Evolutionary conservation across 2,888 invertebrate species (phyloP).

Genomic region (Nomada goodeniana): DNA sequence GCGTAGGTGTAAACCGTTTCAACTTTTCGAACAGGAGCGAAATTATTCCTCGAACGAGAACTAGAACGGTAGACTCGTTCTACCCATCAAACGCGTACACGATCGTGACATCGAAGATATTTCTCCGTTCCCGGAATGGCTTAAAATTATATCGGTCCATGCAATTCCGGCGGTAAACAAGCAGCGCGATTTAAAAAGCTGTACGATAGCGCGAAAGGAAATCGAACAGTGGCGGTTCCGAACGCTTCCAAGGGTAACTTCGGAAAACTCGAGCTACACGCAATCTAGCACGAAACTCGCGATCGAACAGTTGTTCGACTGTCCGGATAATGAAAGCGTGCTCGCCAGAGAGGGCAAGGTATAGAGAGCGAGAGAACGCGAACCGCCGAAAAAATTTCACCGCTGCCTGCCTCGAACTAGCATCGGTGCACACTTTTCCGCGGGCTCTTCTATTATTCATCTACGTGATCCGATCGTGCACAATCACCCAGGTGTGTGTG

Average conservation of each 20-base stretch:
- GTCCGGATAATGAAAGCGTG: constrained; percentile 48
- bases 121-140: not conserved
- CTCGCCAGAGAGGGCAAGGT: not conserved
- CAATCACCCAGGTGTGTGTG: not conserved
- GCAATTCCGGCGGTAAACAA: constrained; percentile 8
- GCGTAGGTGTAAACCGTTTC: no score
- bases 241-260: not conserved
- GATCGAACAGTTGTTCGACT: constrained; percentile 25
- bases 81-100: no score
- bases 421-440: constrained; percentile 22
- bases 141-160: not conserved
- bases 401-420: constrained; percentile 15
- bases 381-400: constrained; percentile 27
- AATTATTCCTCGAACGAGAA: no score
- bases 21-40: no score
- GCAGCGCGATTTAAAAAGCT: not conserved
- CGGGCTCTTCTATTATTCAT: constrained; percentile 29
- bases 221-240: not conserved
- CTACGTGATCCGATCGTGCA: constrained; percentile 23
- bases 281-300: constrained; percentile 1
- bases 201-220: not conserved
- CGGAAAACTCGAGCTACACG: constrained; percentile 6
- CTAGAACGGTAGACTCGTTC: no score
- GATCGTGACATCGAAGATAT: no score
- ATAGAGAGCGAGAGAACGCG: not conserved